Base-by-base conservation (phyloP, 2,888 invertebrate genomes). In the Abscondita cerata region DNA sequence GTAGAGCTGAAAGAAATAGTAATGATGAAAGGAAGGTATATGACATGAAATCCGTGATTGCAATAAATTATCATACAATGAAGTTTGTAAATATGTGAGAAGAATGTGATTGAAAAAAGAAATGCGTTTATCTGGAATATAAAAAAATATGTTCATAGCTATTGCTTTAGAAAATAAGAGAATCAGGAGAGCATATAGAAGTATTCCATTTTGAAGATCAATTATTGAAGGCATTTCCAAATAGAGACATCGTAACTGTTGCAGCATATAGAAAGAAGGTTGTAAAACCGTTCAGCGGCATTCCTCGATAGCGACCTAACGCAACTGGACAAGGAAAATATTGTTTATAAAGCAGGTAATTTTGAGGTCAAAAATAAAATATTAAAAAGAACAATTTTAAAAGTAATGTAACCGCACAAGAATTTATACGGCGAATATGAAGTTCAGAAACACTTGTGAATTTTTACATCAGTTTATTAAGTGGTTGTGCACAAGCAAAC, bases 151-250 rank as follows among this genome's bases (percentile, higher is more conserved):
- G 16, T 44, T 9, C 16, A 44, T 11, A 15, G 44, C n/a, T n/a
- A n/a, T n/a, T n/a, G n/a, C n/a, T n/a, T 44, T 11, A 44, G 16
- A 11, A 40, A 11, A 12, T 40, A n/a, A n/a, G 12, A 40, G 40
- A 40, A 40, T 18, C 15, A 44, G 16, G 44, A 44, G 13, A 44
- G 15, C 44, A 16, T n/a, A 44, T 44, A 44, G 16, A 15, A 18
- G 13, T 44, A 15, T 5, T 44, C 16, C 9, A 44, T 44, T 44
- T 44, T 13, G 44, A 44, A 44, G 16, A 44, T 16, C 13, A 16
- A 44, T n/a, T 44, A 18, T 44, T 44, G 44, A 8, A 44, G 44
- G 13, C 44, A 3, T 44, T 44, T 44, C 44, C 44, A 44, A 44
- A 16, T 13, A 44, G 12, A n/a, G n/a, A n/a, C n/a, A n/a, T n/a